Evolutionary conservation across 1,140 invertebrate species (phyloP), one percentile per base, ranked within the genome.

Genomic region (Lepidurus packardi): DNA sequence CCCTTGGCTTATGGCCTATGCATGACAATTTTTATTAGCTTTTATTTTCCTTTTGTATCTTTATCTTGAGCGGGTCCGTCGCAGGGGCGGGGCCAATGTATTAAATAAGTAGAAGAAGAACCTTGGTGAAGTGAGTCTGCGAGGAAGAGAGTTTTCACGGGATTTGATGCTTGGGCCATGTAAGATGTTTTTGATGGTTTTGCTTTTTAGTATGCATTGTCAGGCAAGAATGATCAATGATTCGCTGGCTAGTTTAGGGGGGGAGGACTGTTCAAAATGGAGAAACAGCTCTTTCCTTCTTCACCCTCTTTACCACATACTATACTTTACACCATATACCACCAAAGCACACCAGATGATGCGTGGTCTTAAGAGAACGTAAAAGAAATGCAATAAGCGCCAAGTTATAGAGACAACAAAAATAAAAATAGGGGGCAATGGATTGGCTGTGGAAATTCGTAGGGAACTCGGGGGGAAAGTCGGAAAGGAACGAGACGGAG

Each of bases 11-110:
- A 34, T 65, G 53, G 53, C 13, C 53, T 47, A 21, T 65, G 53
- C 53, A 65, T 65, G 53, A 13, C 53, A 65, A 65, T 65, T 65
- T 21, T 65, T 65, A 65, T 65, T 65, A 65, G 21, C 53, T 13
- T 65, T 65, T 65, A 65, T 65, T 16, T 65, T 65, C 53, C 53
- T 65, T 65, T 65, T 9, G 16, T 65, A 65, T 16, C 53, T 65
- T 16, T 21, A 65, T 65, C 13, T 65, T 16, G 34, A 34, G 34
- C 34, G 34, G 34, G 34, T 4, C 21, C 53, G 13, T 21, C 21
- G 21, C 53, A 65, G 8, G 53, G 53, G 53, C 53, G 53, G 16
- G 53, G 53, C 21, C 21, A 7, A 13, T 65, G 21, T 21, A 0
- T 21, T 65, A 16, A 65, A 65, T 65, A 65, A 16, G 53, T 65